Base-by-base conservation (phyloP, 1,140 invertebrate genomes). In the Lordiphosa clarofinis region DNA sequence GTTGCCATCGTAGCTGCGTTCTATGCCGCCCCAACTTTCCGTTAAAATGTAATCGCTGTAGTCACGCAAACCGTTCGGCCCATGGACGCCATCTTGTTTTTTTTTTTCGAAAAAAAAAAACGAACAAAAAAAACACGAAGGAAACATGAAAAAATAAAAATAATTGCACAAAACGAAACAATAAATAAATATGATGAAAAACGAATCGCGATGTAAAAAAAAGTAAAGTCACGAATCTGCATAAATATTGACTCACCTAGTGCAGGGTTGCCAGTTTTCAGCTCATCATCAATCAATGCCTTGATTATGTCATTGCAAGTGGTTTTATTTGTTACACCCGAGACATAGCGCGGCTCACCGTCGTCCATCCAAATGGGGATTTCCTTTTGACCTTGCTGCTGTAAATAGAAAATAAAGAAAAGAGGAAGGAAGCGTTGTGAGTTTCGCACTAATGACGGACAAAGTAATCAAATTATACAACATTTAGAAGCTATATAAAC, bases 261-360 rank as follows among this genome's bases (percentile, higher is more conserved):
- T 38, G 48, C 13, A 19, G n/a, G 13, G 47, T 63, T 72, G 43
- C 63, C 58, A 57, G 68, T 78, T 36, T 54, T 47, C 37, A 87
- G 60, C 50, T 88, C 87, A 70, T 88, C 87, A 73, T 88, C 86
- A 82, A 88, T 87, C 69, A 88, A 70, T 24, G 87, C 88, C 65
- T 88, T 87, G 69, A 89, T 88, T 81, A 88, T 87, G 64, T 89
- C 88, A 87, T 86, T 86, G 73, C 88, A 89, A 43, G 88, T 89
- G 19, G 88, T 89, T 61, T 71, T 78, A 48, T 71, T 87, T 56
- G 84, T 88, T 59, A 89, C 81, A 52, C 88, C 88, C 46, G 88
- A 88, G 53, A 89, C 78, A 62, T 79, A 89, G 57, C 88, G 82
- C 12, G 87, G 78, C 35, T 87, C 81, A 28, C 81, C 56, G 44